Percentiles rank a stretch among this genome's conserved stretches.
Conservation (phyloP, 2,888 invertebrate genomes). For the Platycheirus rosarum region DNA sequence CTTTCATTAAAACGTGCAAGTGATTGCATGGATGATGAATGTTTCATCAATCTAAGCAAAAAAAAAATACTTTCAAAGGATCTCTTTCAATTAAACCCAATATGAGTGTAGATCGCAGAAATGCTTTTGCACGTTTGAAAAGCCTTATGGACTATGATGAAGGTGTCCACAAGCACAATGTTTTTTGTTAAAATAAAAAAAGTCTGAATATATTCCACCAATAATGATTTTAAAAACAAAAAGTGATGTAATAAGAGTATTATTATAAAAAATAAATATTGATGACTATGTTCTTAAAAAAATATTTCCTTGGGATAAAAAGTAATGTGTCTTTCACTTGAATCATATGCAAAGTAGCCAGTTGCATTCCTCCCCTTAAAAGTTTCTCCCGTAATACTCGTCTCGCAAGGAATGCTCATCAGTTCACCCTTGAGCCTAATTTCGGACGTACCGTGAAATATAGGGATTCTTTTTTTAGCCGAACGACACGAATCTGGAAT, state of each 20-base stretch:
- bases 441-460: too few species aligned
- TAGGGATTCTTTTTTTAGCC: too few species aligned
- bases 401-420: too few species aligned
- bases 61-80: slow-evolving; percentile 16
- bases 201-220: slow-evolving; percentile 4
- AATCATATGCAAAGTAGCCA: too few species aligned
- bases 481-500: too few species aligned
- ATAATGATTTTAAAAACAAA: slow-evolving; percentile 21
- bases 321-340: slow-evolving; percentile 13
- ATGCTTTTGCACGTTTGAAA: slow-evolving; percentile 4
- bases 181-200: not conserved
- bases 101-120: slow-evolving; percentile 21
- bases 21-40: slow-evolving; percentile 5
- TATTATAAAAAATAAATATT: slow-evolving; percentile 3
- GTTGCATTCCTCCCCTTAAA: too few species aligned
- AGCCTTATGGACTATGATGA: slow-evolving; percentile 11
- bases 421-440: too few species aligned
- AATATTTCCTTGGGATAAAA: slow-evolving; percentile 25
- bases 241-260: slow-evolving; percentile 4
- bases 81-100: not conserved
- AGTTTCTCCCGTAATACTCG: too few species aligned
- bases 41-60: slow-evolving; percentile 18
- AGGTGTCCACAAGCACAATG: slow-evolving; percentile 3
- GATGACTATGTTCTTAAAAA: slow-evolving; percentile 23
- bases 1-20: slow-evolving; percentile 29